Evolutionary conservation across 2,888 invertebrate genomes (phyloP), one percentile per base, ranked within the genome.

Genomic region (Cheilosia urbana): DNA sequence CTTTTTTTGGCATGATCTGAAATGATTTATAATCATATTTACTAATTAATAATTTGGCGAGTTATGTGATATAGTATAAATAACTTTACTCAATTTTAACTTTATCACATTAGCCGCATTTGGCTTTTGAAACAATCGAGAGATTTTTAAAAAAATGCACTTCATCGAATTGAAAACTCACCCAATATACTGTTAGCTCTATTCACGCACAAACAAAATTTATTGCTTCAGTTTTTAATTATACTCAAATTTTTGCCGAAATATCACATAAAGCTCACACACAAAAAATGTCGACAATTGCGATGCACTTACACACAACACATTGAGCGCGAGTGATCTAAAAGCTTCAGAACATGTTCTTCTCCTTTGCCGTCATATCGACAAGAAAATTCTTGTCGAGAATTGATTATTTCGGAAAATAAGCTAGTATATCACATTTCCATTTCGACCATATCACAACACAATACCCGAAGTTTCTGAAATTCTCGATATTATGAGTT

Each of bases 11-110:
- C 69, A 71, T 60, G 47, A 47, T 69, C 69, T 69, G 63, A 42
- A 73, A 63, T 49, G 9, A 73, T 53, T 73, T 73, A 40, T 51
- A 49, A 72, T 13, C 37, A 60, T 51, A 42, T 51, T 72, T 58
- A 47, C 45, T 71, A 60, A 51, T 51, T 69, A 45, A 62, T 62
- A 55, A 69, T 60, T 57, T 60, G 49, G 58, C 24, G 66, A 60
- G 51, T 47, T 62, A 69, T n/a, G n/a, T n/a, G n/a, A n/a, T n/a
- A 58, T 77, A 66, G 62, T 69, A 77, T 75, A 75, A n/a, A n/a
- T 75, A 57, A 75, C 63, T 42, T 75, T 65, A 65, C 55, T 45
- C 72, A 49, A 63, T 65, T 65, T 60, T 45, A 60, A 21, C 27
- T 27, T 0, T 27, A 27, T 27, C 27, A 4, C 27, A 6, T 6